A percentile compares a stretch with the other conserved stretches of the same genome.
Evolutionary conservation across 2,797 vertebrate genomes (phyloP).

Genomic region (Tenualosa thibaudeaui): DNA sequence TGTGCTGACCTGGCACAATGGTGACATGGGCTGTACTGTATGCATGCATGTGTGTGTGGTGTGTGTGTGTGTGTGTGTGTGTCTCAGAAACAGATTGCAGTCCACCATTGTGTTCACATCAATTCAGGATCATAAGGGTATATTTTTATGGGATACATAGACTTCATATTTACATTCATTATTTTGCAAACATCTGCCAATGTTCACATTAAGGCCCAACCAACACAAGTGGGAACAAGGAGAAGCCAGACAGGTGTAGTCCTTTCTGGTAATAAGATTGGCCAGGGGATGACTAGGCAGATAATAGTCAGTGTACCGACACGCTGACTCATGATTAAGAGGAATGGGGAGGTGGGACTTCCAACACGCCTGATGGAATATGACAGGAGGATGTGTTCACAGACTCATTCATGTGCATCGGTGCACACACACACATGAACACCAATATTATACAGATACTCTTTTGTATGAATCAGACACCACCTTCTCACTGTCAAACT

Average conservation of each 20-base stretch:
- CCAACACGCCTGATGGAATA: background rate
- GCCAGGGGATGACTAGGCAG: background rate
- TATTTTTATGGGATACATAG: too few relatives aligned
- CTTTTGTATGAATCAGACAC: background rate
- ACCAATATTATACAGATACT: background rate
- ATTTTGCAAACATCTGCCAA: too few relatives aligned
- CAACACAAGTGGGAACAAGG: background rate
- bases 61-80: too few relatives aligned
- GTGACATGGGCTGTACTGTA: too few relatives aligned
- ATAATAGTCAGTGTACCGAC: conserved; percentile 15
- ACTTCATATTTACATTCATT: too few relatives aligned
- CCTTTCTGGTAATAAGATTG: background rate
- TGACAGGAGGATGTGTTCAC: background rate
- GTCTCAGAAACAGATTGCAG: background rate
- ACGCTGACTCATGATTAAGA: background rate
- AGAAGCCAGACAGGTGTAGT: conserved; percentile 24
- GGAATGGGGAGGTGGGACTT: background rate
- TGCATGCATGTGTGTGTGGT: too few relatives aligned
- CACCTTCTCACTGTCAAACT: background rate
- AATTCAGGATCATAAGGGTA: too few relatives aligned
- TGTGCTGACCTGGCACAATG: too few relatives aligned
- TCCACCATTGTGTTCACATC: too few relatives aligned
- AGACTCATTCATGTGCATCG: background rate
- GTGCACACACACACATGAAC: background rate
- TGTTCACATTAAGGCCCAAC: too few relatives aligned